Base-by-base conservation (phyloP, 2,888 invertebrate species). In the Chaitophorus viminalis region DNA sequence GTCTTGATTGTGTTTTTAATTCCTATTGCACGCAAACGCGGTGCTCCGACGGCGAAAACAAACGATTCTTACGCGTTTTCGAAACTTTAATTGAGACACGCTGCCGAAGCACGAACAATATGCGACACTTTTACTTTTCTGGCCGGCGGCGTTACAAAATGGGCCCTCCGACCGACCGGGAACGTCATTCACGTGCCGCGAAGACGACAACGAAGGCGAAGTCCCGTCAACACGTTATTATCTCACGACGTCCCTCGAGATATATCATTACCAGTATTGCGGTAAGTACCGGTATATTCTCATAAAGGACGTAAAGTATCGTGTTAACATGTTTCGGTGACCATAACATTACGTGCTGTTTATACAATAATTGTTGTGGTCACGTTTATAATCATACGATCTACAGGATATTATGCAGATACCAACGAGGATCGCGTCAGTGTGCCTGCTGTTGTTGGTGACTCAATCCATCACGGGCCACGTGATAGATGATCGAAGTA, bases 61-160 rank as follows among this genome's bases (percentile, higher is more conserved):
- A 82, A 83, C 54, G 70, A 46, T 1, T 46, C 11, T 14, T 14
- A 14, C n/a, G 82, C 17, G n/a, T 18, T 21, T 29, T 68, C 29
- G 29, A 68, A 68, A n/a, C 68, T 25, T 25, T 17, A 81, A 87
- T 86, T 60, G 78, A 29, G 70, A 81, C 18, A 81, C 65, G 87
- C 29, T 29, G 74, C 33, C 39, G 18, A 65, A 65, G 33, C 87
- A 81, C 81, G 72, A 81, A 87, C 87, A 87, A 81, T 81, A 31
- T 31, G n/a, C n/a, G 74, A 78, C 60, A 46, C 79, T 87, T 87
- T 87, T 79, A 87, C 87, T 79, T 74, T 79, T 65, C 25, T n/a
- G 25, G 60, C 46, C 79, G 65, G n/a, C 25, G 60, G 46, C 72
- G 33, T 79, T 74, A 78, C 86, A 79, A 86, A 86, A 79, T 74